Conservation (phyloP, 2,888 invertebrate species). For the Poecilus cupreus region DNA sequence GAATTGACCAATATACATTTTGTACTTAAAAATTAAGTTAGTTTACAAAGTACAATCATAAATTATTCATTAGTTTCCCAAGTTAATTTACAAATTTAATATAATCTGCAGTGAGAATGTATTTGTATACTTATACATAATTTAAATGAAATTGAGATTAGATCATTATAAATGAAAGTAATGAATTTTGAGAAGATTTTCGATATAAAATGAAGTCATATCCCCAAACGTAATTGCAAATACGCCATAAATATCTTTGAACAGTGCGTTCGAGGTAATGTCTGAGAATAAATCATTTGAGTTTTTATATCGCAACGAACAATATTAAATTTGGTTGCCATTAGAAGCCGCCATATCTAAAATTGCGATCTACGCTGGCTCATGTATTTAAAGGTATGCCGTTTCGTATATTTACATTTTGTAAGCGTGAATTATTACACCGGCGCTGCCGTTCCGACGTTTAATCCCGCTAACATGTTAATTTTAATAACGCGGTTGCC, state of each 20-base stretch:
- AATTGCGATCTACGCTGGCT: constrained; percentile 64
- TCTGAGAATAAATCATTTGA: constrained; percentile 68
- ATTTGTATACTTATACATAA: too few relatives aligned
- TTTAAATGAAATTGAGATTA: background rate
- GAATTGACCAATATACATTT: too few relatives aligned
- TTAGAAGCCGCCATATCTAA: constrained; percentile 65
- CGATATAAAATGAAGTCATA: background rate
- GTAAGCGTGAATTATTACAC: constrained; percentile 59
- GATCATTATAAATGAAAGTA: background rate
- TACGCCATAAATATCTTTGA: constrained; percentile 66
- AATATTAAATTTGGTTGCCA: constrained; percentile 66
- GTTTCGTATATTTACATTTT: constrained; percentile 57
- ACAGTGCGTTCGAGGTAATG: constrained; percentile 66
- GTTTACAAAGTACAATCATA: too few relatives aligned
- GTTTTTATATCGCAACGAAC: constrained; percentile 65
- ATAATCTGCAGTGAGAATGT: too few relatives aligned
- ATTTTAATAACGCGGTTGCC: constrained; percentile 57
- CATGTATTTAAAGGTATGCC: constrained; percentile 48
- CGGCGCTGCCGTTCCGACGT: constrained; percentile 20
- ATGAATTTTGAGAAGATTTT: background rate
- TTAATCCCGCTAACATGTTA: constrained; percentile 58
- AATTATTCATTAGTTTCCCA: too few relatives aligned
- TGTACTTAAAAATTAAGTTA: too few relatives aligned
- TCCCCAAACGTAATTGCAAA: constrained; percentile 1
- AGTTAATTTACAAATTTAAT: too few relatives aligned